Base-by-base conservation (phyloP, 2,113 vertebrate species). In the Heterotilapia buettikoferi region DNA sequence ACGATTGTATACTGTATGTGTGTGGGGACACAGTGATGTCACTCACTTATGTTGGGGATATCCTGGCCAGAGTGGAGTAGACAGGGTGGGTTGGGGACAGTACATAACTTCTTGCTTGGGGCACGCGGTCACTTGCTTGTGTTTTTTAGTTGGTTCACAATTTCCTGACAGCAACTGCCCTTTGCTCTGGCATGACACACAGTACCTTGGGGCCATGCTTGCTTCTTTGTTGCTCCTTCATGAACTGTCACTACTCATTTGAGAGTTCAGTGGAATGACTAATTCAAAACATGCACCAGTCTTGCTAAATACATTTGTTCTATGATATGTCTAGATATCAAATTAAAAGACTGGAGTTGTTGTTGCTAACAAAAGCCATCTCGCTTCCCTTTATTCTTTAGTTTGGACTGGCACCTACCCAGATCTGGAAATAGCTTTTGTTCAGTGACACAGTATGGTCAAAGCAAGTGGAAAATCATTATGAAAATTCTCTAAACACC, bases 241-340 rank as follows among this genome's bases (percentile, higher is more conserved):
- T 92, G 87, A 88, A 89, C 87, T 92, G 91, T 93, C 94, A 94
- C 91, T 85, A 68, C 81, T 86, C 81, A 90, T 94, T 76, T 82
- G 14, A 83, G 43, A 12, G 26, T 24, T 18, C 82, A 36, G 38
- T 59, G 40, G 53, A 40, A 18, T 83, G 90, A 92, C 82, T 40
- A 36, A 47, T 36, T 79, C 19, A 43, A 89, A 91, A 84, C 56
- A 88, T 31, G 66, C 84, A 66, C 16, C 57, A 83, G 38, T 88
- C 24, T 79, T 18, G 3, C 38, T 53, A 31, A 84, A 88, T 84
- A 76, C 14, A 86, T 82, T 16, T 47, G 18, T 50, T 54, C 18
- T 18, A 10, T 86, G 76, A 89, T 80, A 40, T 54, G 59, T 89
- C 38, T 40, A 18, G 24, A 84, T 82, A n/a, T 31, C 26, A 84